Base-by-base conservation (phyloP, 2,888 invertebrate genomes). In the Drosophila borborema region DNA sequence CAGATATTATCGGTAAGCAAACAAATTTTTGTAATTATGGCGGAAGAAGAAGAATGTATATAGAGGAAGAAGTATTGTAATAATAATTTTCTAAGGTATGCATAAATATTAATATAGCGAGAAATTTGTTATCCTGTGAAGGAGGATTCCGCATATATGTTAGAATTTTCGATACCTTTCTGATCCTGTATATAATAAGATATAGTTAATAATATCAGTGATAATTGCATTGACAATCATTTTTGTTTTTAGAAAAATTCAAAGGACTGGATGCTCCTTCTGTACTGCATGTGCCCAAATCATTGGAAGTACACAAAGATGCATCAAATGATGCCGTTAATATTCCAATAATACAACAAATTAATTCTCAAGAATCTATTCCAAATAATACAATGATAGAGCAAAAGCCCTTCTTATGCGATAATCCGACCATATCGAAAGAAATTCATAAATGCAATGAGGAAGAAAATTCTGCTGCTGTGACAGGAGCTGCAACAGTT, bases 1-100 rank as follows among this genome's bases (percentile, higher is more conserved):
- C 97, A 34, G 93, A 94, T 74, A 92, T 95, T 76, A 94, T 94
- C 68, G 94, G 95, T 89, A 94, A 93, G 90, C 8, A 20, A n/a
- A 34, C 10, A 34, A 6, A 2, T 49, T 4, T 20, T 14, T 14
- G 5, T 12, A 45, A 20, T 4, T 14, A 38, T 38, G 5, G 28
- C 28, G 4, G 28, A 38, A 38, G 7, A 36, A 36, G 3, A 36
- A 9, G 34, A 36, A 9, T 10, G 34, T 10, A 10, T 36, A 9
- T 36, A 36, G 10, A 36, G 34, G 3, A 10, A 36, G 34, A 36
- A 28, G 28, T 28, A 28, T 28, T 28, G 28, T 28, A 28, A 28
- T 28, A 28, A 28, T 28, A 28, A 28, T 28, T 28, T 28, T 28
- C 28, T 28, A 28, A 28, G 28, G 5, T 28, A 28, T 28, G 28